Conservation (phyloP, 2,888 invertebrate species). For the Hypomecis atomaria region DNA sequence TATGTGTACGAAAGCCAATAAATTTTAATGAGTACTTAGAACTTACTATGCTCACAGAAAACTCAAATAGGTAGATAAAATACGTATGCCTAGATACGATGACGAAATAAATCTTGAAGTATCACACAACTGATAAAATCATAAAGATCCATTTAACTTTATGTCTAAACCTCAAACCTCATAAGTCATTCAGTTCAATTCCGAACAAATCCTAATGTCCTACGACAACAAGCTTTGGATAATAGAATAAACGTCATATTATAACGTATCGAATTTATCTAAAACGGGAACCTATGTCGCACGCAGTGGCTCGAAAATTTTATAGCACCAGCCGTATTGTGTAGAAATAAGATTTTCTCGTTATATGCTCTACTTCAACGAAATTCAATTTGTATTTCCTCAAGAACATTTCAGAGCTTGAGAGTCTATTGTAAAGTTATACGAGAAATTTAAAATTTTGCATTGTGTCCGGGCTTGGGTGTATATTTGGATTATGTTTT, state of each 20-base stretch:
- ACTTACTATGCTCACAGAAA: too few relatives aligned
- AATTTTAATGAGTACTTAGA: too few relatives aligned
- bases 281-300: slow-evolving; percentile 3
- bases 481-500: not conserved
- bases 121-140: too few relatives aligned
- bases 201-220: too few relatives aligned
- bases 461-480: not conserved
- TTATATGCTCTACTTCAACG: slow-evolving; percentile 17
- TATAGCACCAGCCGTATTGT: slow-evolving; percentile 9
- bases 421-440: slow-evolving; percentile 12
- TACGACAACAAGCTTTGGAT: not conserved
- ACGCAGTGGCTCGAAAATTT: slow-evolving; percentile 8
- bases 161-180: too few relatives aligned
- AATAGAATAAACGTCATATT: not conserved
- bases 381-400: slow-evolving; percentile 25
- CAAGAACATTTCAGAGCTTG: slow-evolving; percentile 13
- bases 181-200: too few relatives aligned
- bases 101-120: too few relatives aligned
- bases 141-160: too few relatives aligned
- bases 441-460: not conserved
- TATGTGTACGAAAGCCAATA: too few relatives aligned
- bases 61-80: too few relatives aligned
- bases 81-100: too few relatives aligned
- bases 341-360: slow-evolving; percentile 21
- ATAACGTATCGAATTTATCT: slow-evolving; percentile 3